Base-by-base conservation (phyloP, 2,888 invertebrate species). In the Lypha dubia region DNA sequence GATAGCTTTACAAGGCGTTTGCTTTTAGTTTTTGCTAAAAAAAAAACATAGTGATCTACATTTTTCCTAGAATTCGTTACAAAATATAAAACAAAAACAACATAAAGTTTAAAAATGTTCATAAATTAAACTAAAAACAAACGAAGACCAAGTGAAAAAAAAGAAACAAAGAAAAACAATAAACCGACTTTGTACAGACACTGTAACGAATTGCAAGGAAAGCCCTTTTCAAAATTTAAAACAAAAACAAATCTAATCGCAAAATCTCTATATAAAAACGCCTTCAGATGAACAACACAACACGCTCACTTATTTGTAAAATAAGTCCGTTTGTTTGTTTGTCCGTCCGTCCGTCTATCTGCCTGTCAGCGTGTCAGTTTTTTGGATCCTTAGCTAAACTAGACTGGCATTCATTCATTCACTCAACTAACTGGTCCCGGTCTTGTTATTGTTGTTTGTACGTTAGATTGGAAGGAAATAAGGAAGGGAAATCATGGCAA, bases 401-500 rank as follows among this genome's bases (percentile, higher is more conserved):
- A 46, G 17, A 24, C 67, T 67, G 3, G 65, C 17, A 56, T n/a
- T 15, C 62, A 51, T 62, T 22, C 24, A 60, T 28, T 20, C 32
- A 46, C 56, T 56, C 35, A 67, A 56, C 20, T 46, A 41, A 49
- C 41, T 62, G 13, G 56, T 20, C 1, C 24, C 46, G 24, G 15
- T 51, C n/a, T n/a, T 77, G 28, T 17, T 71, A 32, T 58, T 38
- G 51, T n/a, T 73, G 49, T 60, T 41, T 41, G n/a, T 38, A 7
- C 20, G 32, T 53, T 35, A 22, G 53, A 63, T 70, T 75, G 35
- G 60, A 68, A 68, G 68, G 49, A 83, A 79, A 83, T 83, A 74
- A 83, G n/a, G n/a, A n/a, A 79, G 70, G 74, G 74, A 75, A 79
- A 68, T 75, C 46, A 35, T 46, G 17, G 46, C 56, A 67, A 80